Evolutionary conservation across 53 echinoderm and acorn worm genomes (phyloP), one percentile per base, ranked within the genome.

Genomic region (Astropecten irregularis): DNA sequence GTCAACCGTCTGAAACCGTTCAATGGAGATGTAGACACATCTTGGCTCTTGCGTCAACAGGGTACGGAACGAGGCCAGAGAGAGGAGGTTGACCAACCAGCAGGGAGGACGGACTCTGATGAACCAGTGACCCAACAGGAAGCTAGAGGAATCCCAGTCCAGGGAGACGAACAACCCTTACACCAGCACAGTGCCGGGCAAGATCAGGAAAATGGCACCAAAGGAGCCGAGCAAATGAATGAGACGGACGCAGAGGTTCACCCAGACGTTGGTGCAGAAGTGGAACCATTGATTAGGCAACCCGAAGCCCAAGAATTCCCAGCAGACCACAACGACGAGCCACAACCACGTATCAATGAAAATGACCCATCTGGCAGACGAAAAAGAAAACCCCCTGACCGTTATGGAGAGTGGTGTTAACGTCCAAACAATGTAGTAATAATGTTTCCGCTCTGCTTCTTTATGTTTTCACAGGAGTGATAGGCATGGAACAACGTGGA

Each of bases 1-100:
- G 63, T 49, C 11, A 73, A 89, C 29, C 30, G 66, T 10, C 46
- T 89, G 51, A 89, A 88, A 22, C 82, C 19, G 9, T 88, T 40
- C 35, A 27, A 68, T n/a, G 83, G 51, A 35, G n/a, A 64, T 33
- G 64, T 36, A 47, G 69, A 48, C 30, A n/a, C 47, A 50, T 40
- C 71, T 30, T 40, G 49, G 71, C n/a, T 6, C n/a, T n/a, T n/a
- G n/a, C n/a, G n/a, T n/a, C n/a, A n/a, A n/a, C n/a, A n/a, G n/a
- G n/a, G n/a, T n/a, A n/a, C n/a, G n/a, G n/a, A n/a, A n/a, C n/a
- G n/a, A n/a, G n/a, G n/a, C n/a, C n/a, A n/a, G n/a, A n/a, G n/a
- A n/a, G n/a, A 2, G 69, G 0, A 30, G 11, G 15, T 2, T 10
- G 9, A 46, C 28, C 69, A 47, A 3, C 46, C 23, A 48, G 9